phyloP scores from a whole-genome alignment of 2,797 vertebrate species.

The Hydrophis major region DNA sequence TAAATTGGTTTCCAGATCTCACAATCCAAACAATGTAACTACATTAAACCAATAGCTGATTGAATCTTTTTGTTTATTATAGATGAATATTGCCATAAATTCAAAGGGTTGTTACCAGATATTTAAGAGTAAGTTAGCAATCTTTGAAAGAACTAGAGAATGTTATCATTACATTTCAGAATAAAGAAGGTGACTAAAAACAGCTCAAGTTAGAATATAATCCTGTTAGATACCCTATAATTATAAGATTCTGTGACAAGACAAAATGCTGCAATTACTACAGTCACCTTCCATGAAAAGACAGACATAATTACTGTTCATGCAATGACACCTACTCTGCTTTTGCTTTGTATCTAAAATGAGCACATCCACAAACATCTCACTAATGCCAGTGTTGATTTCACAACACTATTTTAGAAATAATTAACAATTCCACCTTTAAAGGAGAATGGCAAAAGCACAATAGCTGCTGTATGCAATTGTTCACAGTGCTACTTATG shows the following conservation, averaged over 20 bases:
- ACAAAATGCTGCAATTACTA: conserved; percentile 82
- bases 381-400: conserved; percentile 64
- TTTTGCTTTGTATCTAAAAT: conserved; percentile 66
- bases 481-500: neutral
- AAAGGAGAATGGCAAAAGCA: conserved; percentile 32
- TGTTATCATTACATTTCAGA: conserved; percentile 65
- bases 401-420: conserved; percentile 47
- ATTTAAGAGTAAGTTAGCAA: conserved; percentile 43
- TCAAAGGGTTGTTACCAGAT: conserved; percentile 29
- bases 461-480: conserved; percentile 29
- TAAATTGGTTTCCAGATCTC: neutral
- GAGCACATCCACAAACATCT: conserved; percentile 61
- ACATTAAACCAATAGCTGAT: neutral
- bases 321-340: conserved; percentile 70
- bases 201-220: conserved; percentile 64
- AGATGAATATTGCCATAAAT: neutral
- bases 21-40: neutral
- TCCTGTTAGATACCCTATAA: conserved; percentile 77
- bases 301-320: conserved; percentile 79
- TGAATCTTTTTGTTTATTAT: neutral
- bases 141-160: conserved; percentile 52
- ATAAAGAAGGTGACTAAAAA: conserved; percentile 66
- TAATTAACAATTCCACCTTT: conserved; percentile 38
- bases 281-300: conserved; percentile 76
- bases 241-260: conserved; percentile 80